These are phyloP conservation scores for Episyrphus balteatus DNA, from an alignment of 1,140 invertebrate species.

Conservation along the genomic window DNA sequence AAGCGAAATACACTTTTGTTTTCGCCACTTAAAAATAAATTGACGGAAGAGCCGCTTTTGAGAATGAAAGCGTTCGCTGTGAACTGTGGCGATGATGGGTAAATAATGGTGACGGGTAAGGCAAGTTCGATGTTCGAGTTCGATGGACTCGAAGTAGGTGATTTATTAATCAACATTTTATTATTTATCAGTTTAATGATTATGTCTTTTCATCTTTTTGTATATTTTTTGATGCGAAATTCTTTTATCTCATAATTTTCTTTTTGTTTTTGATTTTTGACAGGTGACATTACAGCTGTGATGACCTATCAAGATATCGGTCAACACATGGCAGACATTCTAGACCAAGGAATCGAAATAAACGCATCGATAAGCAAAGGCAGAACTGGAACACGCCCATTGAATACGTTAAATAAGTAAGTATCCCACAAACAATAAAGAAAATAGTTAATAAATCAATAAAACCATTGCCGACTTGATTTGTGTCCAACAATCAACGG, in stretches of 20 bases:
- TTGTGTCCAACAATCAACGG: no score
- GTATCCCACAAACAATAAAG: background rate
- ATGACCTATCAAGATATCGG: constrained; percentile 67
- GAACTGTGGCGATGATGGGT: no score
- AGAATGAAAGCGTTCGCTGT: no score
- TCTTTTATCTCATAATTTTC: constrained; percentile 13
- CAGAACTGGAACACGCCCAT: constrained; percentile 41
- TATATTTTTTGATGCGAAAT: constrained; percentile 3
- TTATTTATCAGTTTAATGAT: background rate
- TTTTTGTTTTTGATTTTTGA: constrained; percentile 7
- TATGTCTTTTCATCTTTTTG: background rate
- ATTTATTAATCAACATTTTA: no score
- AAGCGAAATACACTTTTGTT: no score
- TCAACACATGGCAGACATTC: constrained; percentile 52
- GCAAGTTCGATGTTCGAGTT: no score
- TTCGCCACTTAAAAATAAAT: no score
- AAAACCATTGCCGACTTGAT: background rate
- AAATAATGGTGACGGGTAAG: no score
- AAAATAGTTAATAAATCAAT: background rate
- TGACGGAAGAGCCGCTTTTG: no score
- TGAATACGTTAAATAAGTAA: constrained; percentile 41
- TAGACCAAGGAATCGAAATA: constrained; percentile 55
- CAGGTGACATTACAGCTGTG: constrained; percentile 64
- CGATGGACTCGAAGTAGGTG: no score
- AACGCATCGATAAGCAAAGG: constrained; percentile 54